Conservation (phyloP, 2,888 invertebrate species). For the Formica aserva region DNA sequence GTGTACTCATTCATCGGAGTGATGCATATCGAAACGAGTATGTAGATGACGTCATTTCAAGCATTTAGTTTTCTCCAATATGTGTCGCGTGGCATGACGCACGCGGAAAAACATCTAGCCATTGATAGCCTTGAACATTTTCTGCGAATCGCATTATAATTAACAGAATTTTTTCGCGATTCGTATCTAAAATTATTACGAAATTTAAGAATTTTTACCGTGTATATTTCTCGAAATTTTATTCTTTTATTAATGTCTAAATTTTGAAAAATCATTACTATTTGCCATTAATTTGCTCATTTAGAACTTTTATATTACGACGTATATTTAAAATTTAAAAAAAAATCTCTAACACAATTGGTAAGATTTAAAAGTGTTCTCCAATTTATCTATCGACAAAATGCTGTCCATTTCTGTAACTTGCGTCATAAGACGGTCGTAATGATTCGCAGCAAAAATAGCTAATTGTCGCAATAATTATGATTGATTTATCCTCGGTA, state of each 20-base stretch:
- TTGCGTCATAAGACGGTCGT: conserved; percentile 17
- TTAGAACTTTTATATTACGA: background rate
- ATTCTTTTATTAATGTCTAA: background rate
- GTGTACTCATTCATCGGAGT: conserved; percentile 18
- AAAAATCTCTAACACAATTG: background rate
- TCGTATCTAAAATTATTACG: background rate
- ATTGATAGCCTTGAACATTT: conserved; percentile 26
- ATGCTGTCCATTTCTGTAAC: background rate
- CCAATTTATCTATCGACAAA: conserved; percentile 15
- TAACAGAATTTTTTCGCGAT: background rate
- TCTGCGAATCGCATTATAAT: background rate
- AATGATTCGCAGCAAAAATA: conserved; percentile 58
- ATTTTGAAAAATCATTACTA: background rate
- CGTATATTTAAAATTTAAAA: background rate
- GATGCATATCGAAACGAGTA: conserved; percentile 1
- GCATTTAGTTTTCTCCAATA: conserved; percentile 29
- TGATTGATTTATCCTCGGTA: conserved; percentile 54
- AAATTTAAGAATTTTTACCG: background rate
- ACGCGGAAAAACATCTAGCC: background rate
- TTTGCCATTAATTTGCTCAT: background rate
- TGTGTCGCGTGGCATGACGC: conserved; percentile 37
- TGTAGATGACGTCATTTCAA: conserved; percentile 35
- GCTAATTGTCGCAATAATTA: conserved; percentile 48
- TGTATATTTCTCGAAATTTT: background rate
- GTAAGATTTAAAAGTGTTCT: background rate